Evolutionary conservation across 2,797 vertebrate genomes (phyloP).

Genomic region (Coregonus suidteri): DNA sequence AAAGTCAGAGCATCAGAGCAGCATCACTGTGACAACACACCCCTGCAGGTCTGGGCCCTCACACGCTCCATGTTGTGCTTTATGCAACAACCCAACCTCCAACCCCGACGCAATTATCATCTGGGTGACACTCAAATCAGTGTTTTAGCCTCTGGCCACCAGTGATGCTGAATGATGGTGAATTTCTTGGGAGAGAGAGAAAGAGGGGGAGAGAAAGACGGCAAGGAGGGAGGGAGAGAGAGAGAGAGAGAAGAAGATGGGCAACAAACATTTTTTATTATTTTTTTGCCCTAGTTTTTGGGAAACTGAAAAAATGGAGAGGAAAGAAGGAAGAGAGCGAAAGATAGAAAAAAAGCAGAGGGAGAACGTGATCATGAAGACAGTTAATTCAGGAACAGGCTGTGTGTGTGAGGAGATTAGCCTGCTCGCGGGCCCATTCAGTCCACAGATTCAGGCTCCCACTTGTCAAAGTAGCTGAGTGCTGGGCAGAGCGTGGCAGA

Average conservation of each 20-base stretch:
- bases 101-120: constrained; percentile 64
- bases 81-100: constrained; percentile 58
- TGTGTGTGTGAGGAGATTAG: constrained; percentile 73
- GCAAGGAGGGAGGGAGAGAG: background rate
- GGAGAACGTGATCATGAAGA: constrained; percentile 72
- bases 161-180: constrained; percentile 64
- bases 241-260: constrained; percentile 28
- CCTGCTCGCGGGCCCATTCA: constrained; percentile 59
- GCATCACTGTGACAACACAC: constrained; percentile 49
- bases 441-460: constrained; percentile 70
- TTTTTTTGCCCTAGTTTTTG: background rate
- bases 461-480: constrained; percentile 60
- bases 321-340: constrained; percentile 25
- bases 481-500: constrained; percentile 42
- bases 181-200: constrained; percentile 45
- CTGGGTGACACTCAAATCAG: constrained; percentile 60
- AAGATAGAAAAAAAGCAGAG: constrained; percentile 16
- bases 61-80: constrained; percentile 53
- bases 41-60: background rate
- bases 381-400: constrained; percentile 68
- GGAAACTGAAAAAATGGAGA: background rate
- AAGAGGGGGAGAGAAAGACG: constrained; percentile 28
- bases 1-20: constrained; percentile 9
- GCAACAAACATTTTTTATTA: background rate
- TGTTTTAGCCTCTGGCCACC: constrained; percentile 64